Evolutionary conservation across 2,888 invertebrate species (phyloP), one percentile per base, ranked within the genome.

Genomic region (Agriopis leucophaearia): DNA sequence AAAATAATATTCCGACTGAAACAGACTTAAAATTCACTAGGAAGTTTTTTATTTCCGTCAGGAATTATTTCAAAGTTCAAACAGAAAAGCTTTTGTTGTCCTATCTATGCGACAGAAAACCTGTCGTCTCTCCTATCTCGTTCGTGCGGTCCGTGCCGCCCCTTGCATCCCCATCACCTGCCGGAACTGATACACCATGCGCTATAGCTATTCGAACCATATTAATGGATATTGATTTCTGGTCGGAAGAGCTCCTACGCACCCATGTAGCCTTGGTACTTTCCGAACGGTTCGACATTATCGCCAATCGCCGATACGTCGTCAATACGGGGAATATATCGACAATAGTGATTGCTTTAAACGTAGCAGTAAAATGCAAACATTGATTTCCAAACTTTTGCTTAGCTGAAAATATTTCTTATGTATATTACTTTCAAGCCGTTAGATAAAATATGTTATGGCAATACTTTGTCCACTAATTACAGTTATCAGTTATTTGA

Each of bases 211-310:
- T 69, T 90, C 81, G 85, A 86, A 89, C 79, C 78, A 81, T 88
- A 91, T 93, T 89, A 90, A 86, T 88, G 90, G 90, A 82, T 92
- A 94, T 94, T 87, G 94, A 94, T 94, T 93, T 91, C 92, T 91
- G 89, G 88, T 93, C 90, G 91, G 73, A 66, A 67, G 70, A 84
- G 78, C 91, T 90, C 84, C 91, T 88, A 76, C 58, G 55, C 68
- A 76, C 76, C 85, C 78, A 90, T 94, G 94, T 66, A 80, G 86
- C 83, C 94, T 91, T 94, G 83, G 94, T 93, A 86, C 83, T 94
- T 94, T 94, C 93, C 93, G 92, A 94, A 94, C 91, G 86, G 88
- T 88, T 92, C 92, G 91, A 92, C 91, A 94, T 92, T 94, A 94
- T 94, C 93, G 93, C 87, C 85, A 87, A 94, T 94, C 90, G 84